Percentiles rank a stretch among this genome's conserved stretches.
Conservation (phyloP, 2,888 invertebrate genomes). For the Globia sparganii region DNA sequence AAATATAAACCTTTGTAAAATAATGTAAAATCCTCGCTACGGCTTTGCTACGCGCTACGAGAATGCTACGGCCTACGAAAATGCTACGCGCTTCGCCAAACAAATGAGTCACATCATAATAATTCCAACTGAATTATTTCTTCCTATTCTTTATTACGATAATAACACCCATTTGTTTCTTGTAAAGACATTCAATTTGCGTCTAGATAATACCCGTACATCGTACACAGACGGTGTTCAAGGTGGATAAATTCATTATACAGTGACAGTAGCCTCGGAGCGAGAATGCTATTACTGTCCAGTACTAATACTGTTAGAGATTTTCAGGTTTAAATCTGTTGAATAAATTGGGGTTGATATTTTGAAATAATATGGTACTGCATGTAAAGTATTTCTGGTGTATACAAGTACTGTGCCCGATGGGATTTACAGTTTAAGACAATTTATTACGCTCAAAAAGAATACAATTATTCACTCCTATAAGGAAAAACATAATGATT, state of each 20-base stretch:
- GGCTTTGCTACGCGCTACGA: conserved; percentile 41
- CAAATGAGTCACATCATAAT: not conserved
- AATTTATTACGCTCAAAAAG: not conserved
- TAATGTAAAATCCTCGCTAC: not conserved
- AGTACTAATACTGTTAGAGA: conserved; percentile 11
- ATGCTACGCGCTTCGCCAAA: conserved; percentile 41
- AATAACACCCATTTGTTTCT: conserved; percentile 25
- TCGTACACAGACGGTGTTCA: conserved; percentile 33
- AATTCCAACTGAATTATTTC: conserved; percentile 4
- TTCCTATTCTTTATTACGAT: not conserved
- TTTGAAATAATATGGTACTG: not conserved
- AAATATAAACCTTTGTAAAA: not conserved
- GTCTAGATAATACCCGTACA: conserved; percentile 24
- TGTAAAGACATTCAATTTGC: conserved; percentile 46
- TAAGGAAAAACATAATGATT: not conserved
- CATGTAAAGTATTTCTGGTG: too few species aligned
- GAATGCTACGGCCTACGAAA: conserved; percentile 34
- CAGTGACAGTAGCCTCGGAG: conserved; percentile 40
- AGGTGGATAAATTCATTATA: conserved; percentile 52
- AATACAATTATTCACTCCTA: not conserved
- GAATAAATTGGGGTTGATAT: not conserved
- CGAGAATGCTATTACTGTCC: conserved; percentile 7
- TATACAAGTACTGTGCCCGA: not conserved
- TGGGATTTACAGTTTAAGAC: not conserved
- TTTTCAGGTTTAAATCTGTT: conserved; percentile 5